phyloP scores from a whole-genome alignment of 2,113 vertebrate species.

The Anguilla rostrata region DNA sequence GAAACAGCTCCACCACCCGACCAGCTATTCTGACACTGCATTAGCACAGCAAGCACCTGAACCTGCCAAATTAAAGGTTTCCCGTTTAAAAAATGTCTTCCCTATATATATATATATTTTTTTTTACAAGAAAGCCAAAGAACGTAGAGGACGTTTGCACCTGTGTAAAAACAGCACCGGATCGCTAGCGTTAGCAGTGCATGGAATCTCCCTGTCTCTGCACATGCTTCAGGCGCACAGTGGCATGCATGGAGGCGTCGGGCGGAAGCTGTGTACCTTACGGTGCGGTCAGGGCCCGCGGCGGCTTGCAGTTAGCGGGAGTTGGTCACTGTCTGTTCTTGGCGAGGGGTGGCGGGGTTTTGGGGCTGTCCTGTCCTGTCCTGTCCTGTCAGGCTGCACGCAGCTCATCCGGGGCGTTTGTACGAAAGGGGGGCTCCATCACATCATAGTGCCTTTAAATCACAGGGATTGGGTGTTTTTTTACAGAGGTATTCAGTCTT shows the following conservation, averaged over 20 bases:
- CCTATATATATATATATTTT: too few relatives aligned
- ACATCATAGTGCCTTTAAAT: conserved; percentile 69
- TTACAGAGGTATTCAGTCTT: background rate
- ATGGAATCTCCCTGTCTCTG: background rate
- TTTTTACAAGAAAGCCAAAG: too few relatives aligned
- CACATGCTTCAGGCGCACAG: background rate
- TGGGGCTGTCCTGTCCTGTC: conserved; percentile 41
- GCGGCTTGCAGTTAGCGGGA: conserved; percentile 42
- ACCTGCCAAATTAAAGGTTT: too few relatives aligned
- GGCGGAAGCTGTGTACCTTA: conserved; percentile 48
- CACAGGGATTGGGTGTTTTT: conserved; percentile 19
- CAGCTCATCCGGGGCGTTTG: conserved; percentile 53
- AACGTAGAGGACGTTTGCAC: too few relatives aligned
- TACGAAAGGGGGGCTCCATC: conserved; percentile 64
- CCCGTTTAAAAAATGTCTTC: too few relatives aligned
- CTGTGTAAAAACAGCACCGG: too few relatives aligned
- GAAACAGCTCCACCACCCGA: too few relatives aligned
- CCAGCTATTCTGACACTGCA: too few relatives aligned
- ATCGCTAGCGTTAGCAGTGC: background rate
- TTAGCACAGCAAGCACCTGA: too few relatives aligned
- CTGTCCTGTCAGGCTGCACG: conserved; percentile 61
- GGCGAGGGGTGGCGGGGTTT: conserved; percentile 38
- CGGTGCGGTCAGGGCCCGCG: conserved; percentile 46
- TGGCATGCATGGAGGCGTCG: background rate
- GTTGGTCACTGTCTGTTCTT: conserved; percentile 30